Evolutionary conservation across 2,113 vertebrate genomes (phyloP).

Genomic region (Puffinus mauretanicus): DNA sequence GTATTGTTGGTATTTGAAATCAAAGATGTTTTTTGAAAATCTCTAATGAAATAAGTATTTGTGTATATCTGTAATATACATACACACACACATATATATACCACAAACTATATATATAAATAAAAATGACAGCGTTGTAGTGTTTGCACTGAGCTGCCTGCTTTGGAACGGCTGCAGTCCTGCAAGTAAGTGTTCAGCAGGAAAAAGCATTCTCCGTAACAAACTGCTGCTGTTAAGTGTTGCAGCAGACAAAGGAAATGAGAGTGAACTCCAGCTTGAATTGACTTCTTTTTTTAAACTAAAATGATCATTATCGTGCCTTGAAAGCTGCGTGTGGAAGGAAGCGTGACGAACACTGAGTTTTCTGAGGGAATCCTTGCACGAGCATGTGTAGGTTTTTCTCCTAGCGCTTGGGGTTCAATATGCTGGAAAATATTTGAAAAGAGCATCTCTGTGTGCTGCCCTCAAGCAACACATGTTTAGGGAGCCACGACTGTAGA

Average conservation of each 20-base stretch:
- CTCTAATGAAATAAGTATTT: not conserved
- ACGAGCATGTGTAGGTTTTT: not conserved
- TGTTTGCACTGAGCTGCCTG: not conserved
- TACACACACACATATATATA: no score
- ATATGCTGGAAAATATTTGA: not conserved
- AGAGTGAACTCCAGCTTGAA: not conserved
- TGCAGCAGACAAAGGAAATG: not conserved
- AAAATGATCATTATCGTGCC: not conserved
- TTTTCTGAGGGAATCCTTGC: not conserved
- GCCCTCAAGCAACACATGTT: not conserved
- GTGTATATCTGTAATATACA: not conserved
- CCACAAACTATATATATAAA: not conserved
- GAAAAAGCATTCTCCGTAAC: not conserved
- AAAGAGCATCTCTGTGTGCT: not conserved
- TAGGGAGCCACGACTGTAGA: not conserved
- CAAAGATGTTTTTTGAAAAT: not conserved
- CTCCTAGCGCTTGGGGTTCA: not conserved
- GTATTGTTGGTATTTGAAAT: not conserved
- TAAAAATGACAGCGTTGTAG: not conserved
- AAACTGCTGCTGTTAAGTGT: not conserved
- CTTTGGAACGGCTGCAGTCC: not conserved
- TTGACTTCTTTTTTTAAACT: not conserved
- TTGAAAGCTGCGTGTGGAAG: accelerated
- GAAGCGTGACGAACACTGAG: not conserved
- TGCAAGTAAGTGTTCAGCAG: not conserved